These are phyloP conservation scores for Eupeodes corollae DNA, from an alignment of 1,140 invertebrate genomes.

Conservation along the genomic window DNA sequence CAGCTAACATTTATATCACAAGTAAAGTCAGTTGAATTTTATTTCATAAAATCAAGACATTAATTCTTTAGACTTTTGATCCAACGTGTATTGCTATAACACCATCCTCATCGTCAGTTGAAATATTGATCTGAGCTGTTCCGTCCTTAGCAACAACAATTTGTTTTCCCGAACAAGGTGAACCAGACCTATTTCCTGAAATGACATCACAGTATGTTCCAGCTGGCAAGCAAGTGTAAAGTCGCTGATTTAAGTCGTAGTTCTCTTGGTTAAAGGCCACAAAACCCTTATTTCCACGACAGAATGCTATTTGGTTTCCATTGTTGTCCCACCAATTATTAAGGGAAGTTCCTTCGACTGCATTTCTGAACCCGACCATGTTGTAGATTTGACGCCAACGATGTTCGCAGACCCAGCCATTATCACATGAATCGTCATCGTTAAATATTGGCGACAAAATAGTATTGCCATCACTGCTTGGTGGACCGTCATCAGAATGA, in stretches of 20 bases:
- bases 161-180: conserved; percentile 56
- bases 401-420: conserved; percentile 85
- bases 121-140: conserved; percentile 50
- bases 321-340: conserved; percentile 67
- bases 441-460: conserved; percentile 45
- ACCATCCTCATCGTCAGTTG: conserved; percentile 46
- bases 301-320: conserved; percentile 67
- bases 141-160: conserved; percentile 54
- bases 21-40: too few species aligned
- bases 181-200: conserved; percentile 49
- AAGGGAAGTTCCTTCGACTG: conserved; percentile 42
- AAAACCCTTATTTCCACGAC: conserved; percentile 57
- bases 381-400: conserved; percentile 76
- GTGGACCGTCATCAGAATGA: conserved; percentile 42
- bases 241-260: conserved; percentile 42
- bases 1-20: too few species aligned
- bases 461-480: conserved; percentile 23
- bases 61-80: conserved; percentile 19
- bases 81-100: conserved; percentile 66
- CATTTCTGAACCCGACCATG: conserved; percentile 70
- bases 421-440: conserved; percentile 36
- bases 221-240: conserved; percentile 60
- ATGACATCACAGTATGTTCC: conserved; percentile 82
- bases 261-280: conserved; percentile 59
- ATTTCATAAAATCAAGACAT: too few species aligned